Evolutionary conservation across 2,888 invertebrate genomes (phyloP).

Genomic region (Allygus modestus): DNA sequence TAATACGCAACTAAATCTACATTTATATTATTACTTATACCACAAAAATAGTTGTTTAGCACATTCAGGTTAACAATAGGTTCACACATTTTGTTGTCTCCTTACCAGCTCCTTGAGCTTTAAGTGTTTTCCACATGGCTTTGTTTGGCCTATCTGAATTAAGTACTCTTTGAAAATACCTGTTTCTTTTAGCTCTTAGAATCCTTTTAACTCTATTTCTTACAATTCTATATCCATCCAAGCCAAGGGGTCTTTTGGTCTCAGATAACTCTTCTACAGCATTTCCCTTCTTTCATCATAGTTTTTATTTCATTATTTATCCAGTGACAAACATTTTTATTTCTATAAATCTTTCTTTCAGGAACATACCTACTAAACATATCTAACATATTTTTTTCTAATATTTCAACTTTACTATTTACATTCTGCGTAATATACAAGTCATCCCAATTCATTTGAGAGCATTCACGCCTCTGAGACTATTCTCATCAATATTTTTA

Average conservation of each 20-base stretch:
- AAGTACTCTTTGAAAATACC: not conserved
- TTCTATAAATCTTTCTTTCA: not conserved
- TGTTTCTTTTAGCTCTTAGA: not conserved
- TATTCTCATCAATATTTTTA: not conserved
- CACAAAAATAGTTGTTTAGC: not conserved
- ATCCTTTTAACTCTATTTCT: not conserved
- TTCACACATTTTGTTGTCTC: not conserved
- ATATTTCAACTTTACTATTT: not conserved
- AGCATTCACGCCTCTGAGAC: not conserved
- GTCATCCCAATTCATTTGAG: not conserved
- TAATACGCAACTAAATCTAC: too few species aligned
- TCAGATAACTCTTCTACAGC: not conserved
- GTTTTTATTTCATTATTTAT: not conserved
- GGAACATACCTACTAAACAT: not conserved
- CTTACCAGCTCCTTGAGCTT: not conserved
- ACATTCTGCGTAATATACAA: not conserved
- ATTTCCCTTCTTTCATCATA: not conserved
- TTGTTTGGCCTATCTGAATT: not conserved
- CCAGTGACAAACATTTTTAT: slow-evolving; percentile 6
- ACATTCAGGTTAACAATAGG: not conserved
- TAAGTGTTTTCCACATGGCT: not conserved
- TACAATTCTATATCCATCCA: not conserved
- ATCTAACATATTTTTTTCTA: not conserved
- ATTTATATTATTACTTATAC: not conserved
- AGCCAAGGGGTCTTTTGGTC: not conserved